These are phyloP conservation scores for Cricetomys ansorgei DNA, from an alignment of 2,113 vertebrate species.

Conservation along the genomic window DNA sequence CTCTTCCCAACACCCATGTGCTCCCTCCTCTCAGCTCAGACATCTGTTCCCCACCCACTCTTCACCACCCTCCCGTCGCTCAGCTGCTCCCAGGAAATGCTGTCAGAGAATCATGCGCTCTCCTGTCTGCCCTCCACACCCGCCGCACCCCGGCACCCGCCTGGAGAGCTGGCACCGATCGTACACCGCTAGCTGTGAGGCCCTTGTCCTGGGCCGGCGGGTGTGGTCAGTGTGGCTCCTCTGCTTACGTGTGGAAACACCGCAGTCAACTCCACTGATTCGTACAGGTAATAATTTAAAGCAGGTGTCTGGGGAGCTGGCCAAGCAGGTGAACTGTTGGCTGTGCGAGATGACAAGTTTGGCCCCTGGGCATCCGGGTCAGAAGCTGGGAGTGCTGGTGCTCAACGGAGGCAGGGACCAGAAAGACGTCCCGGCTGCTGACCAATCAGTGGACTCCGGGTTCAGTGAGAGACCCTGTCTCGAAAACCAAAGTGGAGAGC, in stretches of 20 bases:
- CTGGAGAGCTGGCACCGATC: fast-evolving
- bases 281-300: not conserved
- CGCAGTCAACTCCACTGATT: no score
- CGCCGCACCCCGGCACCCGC: not conserved
- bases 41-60: constrained; percentile 78
- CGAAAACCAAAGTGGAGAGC: not conserved
- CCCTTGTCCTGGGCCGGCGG: not conserved
- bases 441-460: not conserved
- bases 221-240: no score
- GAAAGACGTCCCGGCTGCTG: no score
- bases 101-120: not conserved
- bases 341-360: not conserved
- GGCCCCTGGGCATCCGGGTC: not conserved
- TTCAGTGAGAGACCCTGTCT: not conserved
- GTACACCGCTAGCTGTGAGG: not conserved
- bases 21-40: constrained; percentile 56
- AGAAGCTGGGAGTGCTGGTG: not conserved
- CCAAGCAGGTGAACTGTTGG: not conserved
- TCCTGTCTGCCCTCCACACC: not conserved
- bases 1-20: constrained; percentile 21
- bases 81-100: not conserved
- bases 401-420: not conserved
- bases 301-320: not conserved
- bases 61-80: constrained; percentile 51
- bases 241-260: not conserved